Conservation (phyloP, 1,140 invertebrate genomes). For the Tetragonula clypearis region DNA sequence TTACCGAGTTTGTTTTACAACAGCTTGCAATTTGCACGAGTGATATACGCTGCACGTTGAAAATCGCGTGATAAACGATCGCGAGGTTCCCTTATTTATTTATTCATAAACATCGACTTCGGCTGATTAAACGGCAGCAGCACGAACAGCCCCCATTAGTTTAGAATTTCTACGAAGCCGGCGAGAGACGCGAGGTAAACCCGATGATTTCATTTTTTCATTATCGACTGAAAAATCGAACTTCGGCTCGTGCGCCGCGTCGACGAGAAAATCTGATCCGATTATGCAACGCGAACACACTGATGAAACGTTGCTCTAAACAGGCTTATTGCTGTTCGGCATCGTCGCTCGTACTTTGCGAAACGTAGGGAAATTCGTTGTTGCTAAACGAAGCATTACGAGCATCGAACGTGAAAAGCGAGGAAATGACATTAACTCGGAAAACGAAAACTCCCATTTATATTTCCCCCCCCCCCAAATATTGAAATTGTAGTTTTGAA, state of each 20-base stretch:
- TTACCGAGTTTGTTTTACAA: not conserved
- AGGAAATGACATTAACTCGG: too few relatives aligned
- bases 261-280: not conserved
- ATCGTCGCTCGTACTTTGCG: not conserved
- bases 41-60: not conserved
- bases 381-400: too few relatives aligned
- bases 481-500: too few relatives aligned
- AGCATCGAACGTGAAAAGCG: too few relatives aligned
- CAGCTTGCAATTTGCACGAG: too few relatives aligned
- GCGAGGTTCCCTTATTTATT: not conserved
- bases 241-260: not conserved
- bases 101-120: constrained; percentile 21
- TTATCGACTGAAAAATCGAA: not conserved
- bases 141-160: not conserved
- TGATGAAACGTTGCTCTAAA: not conserved
- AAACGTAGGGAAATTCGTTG: not conserved
- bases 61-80: not conserved
- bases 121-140: not conserved
- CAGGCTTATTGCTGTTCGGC: not conserved
- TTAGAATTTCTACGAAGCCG: not conserved
- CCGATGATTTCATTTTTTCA: not conserved
- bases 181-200: not conserved
- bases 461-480: too few relatives aligned
- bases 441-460: too few relatives aligned
- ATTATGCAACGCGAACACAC: not conserved